Conservation (phyloP, 2,797 vertebrate species). For the Falco cherrug region DNA sequence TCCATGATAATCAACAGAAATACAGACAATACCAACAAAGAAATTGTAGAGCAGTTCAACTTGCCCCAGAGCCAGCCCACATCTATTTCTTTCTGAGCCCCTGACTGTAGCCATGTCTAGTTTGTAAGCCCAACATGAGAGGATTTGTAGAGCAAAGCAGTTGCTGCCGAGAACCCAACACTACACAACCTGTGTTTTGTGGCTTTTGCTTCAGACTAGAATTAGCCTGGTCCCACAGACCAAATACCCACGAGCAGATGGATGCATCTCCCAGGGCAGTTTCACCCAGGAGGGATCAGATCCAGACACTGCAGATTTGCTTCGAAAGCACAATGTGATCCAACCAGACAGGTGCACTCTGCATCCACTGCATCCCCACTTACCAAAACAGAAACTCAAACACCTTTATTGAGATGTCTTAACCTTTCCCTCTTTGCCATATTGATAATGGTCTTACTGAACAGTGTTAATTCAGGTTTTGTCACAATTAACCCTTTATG, state of each 20-base stretch:
- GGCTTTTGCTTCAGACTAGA: neutral
- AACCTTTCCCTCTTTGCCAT: neutral
- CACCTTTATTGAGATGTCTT: neutral
- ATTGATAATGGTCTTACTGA: neutral
- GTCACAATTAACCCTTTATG: neutral
- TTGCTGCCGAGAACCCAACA: neutral
- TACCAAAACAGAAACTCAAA: neutral
- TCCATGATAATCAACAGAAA: neutral
- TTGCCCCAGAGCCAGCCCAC: neutral
- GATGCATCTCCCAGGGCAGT: neutral
- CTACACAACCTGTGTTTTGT: neutral
- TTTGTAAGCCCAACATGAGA: fast-evolving
- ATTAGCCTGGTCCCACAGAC: neutral
- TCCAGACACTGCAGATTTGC: neutral
- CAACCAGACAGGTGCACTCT: neutral
- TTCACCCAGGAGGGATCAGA: neutral
- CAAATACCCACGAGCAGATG: neutral
- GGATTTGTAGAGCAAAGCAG: neutral
- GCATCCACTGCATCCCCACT: neutral
- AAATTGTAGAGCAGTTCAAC: fast-evolving
- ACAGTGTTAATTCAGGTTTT: neutral
- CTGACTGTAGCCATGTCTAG: neutral
- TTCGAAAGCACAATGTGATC: neutral
- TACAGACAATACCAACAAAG: neutral
- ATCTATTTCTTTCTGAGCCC: neutral